Conservation (phyloP, 1,140 invertebrate genomes). For the Ceratitis capitata region DNA sequence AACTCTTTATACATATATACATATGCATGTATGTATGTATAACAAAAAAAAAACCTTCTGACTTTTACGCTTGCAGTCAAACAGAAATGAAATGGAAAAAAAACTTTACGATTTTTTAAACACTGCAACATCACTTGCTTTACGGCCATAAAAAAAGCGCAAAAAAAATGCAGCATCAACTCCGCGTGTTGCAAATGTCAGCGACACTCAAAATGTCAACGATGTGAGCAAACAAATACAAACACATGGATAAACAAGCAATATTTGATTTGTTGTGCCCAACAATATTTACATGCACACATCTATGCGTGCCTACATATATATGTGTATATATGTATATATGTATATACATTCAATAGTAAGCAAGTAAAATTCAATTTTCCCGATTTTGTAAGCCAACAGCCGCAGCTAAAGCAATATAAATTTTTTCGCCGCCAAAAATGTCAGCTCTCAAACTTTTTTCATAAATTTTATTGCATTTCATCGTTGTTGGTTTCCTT, state of each 20-base stretch:
- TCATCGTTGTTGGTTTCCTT: not conserved
- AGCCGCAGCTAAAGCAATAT: not conserved
- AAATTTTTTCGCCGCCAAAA: not conserved
- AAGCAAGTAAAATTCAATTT: not conserved
- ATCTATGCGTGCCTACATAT: too few relatives aligned
- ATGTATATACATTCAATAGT: not conserved
- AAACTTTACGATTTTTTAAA: not conserved
- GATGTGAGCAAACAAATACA: not conserved
- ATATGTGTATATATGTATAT: too few relatives aligned
- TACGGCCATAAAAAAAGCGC: not conserved
- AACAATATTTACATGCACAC: too few relatives aligned
- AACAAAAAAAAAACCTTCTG: not conserved
- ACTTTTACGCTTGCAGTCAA: not conserved
- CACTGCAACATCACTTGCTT: not conserved
- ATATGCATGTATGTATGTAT: too few relatives aligned
- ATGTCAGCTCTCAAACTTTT: not conserved
- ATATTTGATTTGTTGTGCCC: conserved; percentile 9
- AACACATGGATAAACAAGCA: not conserved
- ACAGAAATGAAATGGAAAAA: not conserved
- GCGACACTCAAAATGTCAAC: conserved; percentile 35
- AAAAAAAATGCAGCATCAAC: not conserved
- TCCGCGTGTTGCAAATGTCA: conserved; percentile 6
- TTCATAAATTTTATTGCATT: not conserved
- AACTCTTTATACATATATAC: not conserved
- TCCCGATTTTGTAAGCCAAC: not conserved